phyloP scores from a whole-genome alignment of 92 coral and sea anemone genomes.

The Siderastrea siderea region DNA sequence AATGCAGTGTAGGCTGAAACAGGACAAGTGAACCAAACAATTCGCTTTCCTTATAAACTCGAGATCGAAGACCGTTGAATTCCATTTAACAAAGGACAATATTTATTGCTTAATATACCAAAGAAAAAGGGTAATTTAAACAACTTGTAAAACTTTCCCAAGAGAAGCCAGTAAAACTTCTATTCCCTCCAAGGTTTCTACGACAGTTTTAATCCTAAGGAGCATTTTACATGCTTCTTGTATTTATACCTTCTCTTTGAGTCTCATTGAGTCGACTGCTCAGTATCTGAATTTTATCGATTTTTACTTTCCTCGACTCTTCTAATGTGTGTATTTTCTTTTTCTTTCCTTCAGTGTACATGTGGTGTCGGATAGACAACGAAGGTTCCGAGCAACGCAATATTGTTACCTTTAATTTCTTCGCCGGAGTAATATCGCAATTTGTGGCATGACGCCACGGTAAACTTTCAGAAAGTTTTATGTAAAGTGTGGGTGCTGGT shows the following conservation, averaged over 20 bases:
- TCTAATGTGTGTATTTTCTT: background rate
- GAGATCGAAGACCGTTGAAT: too few relatives aligned
- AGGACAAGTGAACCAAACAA: too few relatives aligned
- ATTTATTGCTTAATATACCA: too few relatives aligned
- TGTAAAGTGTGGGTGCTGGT: background rate
- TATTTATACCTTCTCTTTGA: background rate
- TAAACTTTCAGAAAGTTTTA: background rate
- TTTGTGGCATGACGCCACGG: constrained; percentile 15
- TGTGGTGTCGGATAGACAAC: too few relatives aligned
- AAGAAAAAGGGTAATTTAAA: too few relatives aligned
- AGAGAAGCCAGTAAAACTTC: background rate
- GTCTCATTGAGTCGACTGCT: background rate
- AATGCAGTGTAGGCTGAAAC: too few relatives aligned
- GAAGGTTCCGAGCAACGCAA: background rate
- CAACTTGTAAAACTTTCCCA: background rate
- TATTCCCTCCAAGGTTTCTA: background rate
- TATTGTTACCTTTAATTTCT: background rate
- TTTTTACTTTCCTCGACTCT: background rate
- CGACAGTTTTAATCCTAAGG: background rate
- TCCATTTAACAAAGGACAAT: too few relatives aligned
- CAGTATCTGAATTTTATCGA: background rate
- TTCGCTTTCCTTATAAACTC: too few relatives aligned
- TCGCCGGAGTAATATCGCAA: background rate
- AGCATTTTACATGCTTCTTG: too few relatives aligned
- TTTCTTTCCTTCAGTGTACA: background rate